Evolutionary conservation across 2,888 invertebrate genomes (phyloP).

Genomic region (Yponomeuta sedellus): DNA sequence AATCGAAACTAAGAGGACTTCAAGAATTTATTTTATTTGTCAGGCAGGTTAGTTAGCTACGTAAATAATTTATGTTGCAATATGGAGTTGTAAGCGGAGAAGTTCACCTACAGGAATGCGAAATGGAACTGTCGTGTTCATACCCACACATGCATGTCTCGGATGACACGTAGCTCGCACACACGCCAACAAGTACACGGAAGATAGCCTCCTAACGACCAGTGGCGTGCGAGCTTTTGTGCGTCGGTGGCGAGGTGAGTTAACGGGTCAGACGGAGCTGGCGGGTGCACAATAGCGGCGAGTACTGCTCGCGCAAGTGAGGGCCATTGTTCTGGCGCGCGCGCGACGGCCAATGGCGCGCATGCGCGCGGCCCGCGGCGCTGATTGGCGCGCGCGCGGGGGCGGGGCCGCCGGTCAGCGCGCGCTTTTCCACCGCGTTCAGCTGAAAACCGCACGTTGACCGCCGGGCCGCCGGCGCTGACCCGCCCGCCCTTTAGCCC

Average conservation of each 20-base stretch:
- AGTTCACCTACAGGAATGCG: background rate
- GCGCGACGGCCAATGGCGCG: constrained; percentile 46
- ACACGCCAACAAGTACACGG: background rate
- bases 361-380: constrained; percentile 30
- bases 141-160: background rate
- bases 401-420: constrained; percentile 41
- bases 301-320: constrained; percentile 46
- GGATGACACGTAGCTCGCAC: background rate
- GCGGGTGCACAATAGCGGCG: constrained; percentile 29
- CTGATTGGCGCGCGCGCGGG: constrained; percentile 49
- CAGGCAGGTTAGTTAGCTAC: too few species aligned
- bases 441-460: constrained; percentile 33
- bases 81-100: background rate
- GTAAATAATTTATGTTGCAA: too few species aligned
- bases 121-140: background rate
- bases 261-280: constrained; percentile 26
- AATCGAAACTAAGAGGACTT: too few species aligned
- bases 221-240: background rate
- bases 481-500: background rate
- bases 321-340: constrained; percentile 61
- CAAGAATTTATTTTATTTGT: too few species aligned
- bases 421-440: constrained; percentile 42
- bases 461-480: background rate
- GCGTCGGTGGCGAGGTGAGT: background rate
- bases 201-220: background rate